Conservation (phyloP, 2,797 vertebrate genomes). For the Petrocephalus schoutedeni region DNA sequence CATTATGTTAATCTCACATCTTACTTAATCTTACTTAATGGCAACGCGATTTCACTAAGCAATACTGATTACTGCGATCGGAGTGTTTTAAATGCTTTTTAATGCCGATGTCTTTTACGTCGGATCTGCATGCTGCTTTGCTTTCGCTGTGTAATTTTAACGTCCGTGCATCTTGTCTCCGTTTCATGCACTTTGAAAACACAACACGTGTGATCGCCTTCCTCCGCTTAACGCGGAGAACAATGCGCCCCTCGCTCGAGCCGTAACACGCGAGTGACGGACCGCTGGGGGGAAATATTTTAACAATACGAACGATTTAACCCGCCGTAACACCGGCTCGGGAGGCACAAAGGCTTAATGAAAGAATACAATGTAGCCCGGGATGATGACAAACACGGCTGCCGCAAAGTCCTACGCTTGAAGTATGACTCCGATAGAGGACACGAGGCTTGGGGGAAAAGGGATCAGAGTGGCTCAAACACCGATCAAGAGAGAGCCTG, state of each 20-base stretch:
- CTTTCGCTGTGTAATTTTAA: not conserved
- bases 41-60: not conserved
- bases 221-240: not conserved
- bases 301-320: not conserved
- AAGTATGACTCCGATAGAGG: slow-evolving; percentile 25
- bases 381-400: not conserved
- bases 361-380: not conserved
- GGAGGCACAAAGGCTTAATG: not conserved
- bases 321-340: not conserved
- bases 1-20: not conserved
- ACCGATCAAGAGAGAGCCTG: not conserved
- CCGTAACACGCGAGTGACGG: not conserved
- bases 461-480: not conserved
- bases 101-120: not conserved
- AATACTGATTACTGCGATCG: not conserved
- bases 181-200: not conserved
- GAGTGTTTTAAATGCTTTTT: not conserved
- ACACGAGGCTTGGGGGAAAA: slow-evolving; percentile 2
- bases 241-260: not conserved
- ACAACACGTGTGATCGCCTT: slow-evolving; percentile 6
- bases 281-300: not conserved
- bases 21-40: not conserved
- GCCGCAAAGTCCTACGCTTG: slow-evolving; percentile 15
- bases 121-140: not conserved
- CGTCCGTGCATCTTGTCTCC: not conserved